These are phyloP conservation scores for Marisa cornuarietis DNA, from an alignment of 1,140 invertebrate species.

Conservation along the genomic window DNA sequence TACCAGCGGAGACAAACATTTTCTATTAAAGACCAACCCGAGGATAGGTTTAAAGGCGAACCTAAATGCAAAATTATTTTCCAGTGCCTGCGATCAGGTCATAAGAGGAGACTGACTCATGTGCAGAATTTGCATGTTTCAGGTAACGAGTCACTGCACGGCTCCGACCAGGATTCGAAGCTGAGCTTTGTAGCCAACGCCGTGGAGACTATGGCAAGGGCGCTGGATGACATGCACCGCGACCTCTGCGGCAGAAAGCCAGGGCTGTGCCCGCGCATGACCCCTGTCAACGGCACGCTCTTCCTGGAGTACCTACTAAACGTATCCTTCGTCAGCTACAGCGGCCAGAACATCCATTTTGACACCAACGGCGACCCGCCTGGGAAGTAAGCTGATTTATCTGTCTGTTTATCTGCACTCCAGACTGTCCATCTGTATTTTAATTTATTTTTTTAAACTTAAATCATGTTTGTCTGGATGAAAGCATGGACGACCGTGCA, in stretches of 20 bases:
- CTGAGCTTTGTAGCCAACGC: conserved; percentile 82
- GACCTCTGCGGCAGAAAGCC: conserved; percentile 57
- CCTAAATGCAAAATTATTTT: no score
- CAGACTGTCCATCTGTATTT: background rate
- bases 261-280: conserved; percentile 73
- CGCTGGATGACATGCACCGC: conserved; percentile 72
- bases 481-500: background rate
- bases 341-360: conserved; percentile 78
- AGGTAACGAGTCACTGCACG: conserved; percentile 55
- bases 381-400: conserved; percentile 73
- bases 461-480: background rate
- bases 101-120: no score
- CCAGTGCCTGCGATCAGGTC: no score
- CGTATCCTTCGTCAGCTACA: conserved; percentile 77
- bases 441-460: background rate
- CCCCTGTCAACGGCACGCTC: conserved; percentile 74
- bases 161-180: conserved; percentile 79
- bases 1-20: no score
- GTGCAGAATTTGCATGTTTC: conserved; percentile 10
- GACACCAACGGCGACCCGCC: conserved; percentile 86
- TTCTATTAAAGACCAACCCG: no score
- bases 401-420: background rate
- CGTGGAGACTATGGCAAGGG: conserved; percentile 77
- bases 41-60: no score
- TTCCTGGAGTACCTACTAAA: conserved; percentile 79